Evolutionary conservation across 2,113 vertebrate species (phyloP).

Genomic region (Elanoides forficatus): DNA sequence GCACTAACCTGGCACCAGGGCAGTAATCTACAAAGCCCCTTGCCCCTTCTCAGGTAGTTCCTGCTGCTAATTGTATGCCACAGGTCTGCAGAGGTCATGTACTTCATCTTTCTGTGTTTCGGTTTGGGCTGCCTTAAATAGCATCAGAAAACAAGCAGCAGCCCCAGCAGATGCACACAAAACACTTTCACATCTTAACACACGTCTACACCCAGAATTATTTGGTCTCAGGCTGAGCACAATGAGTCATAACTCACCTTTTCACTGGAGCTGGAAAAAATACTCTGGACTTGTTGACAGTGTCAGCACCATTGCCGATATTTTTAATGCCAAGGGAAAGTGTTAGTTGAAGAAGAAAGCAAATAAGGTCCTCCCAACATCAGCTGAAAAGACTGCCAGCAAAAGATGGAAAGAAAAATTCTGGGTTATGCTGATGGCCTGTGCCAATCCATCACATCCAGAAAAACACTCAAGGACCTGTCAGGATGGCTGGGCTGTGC

Average conservation of each 20-base stretch:
- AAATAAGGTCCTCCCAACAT: background rate
- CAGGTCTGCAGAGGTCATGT: background rate
- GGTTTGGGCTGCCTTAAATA: background rate
- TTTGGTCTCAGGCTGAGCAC: background rate
- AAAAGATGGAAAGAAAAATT: constrained; percentile 8
- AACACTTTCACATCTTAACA: background rate
- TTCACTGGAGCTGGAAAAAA: background rate
- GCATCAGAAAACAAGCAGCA: background rate
- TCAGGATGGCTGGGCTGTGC: background rate
- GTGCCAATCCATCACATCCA: background rate
- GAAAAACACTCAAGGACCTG: background rate
- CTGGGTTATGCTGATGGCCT: background rate
- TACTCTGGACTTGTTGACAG: background rate
- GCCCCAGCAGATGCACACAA: background rate
- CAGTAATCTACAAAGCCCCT: background rate
- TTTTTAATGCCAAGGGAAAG: background rate
- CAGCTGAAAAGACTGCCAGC: background rate
- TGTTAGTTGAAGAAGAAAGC: background rate
- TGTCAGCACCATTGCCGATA: background rate
- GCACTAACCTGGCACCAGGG: background rate
- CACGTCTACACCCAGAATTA: background rate
- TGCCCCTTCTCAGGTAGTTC: background rate
- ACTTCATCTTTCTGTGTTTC: background rate
- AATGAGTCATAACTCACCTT: constrained; percentile 9
- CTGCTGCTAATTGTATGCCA: background rate